Evolutionary conservation across 2,797 vertebrate species (phyloP).

Genomic region (Platalea minor): DNA sequence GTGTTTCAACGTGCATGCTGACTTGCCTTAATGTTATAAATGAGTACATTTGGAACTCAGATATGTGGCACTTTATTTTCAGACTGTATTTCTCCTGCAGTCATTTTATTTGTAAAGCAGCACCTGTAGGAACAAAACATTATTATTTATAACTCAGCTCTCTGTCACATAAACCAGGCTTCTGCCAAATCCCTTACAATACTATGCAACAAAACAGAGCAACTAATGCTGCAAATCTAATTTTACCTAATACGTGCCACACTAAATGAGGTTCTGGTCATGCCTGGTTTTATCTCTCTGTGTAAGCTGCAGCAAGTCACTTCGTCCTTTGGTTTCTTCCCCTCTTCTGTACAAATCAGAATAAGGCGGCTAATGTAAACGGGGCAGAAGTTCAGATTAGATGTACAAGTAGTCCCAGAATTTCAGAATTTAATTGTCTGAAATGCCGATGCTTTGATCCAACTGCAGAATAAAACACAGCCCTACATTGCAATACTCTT

Average conservation of each 20-base stretch:
- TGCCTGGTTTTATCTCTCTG: background rate
- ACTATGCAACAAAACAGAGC: background rate
- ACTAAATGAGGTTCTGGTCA: background rate
- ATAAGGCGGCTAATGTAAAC: background rate
- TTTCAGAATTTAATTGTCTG: background rate
- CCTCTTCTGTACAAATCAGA: background rate
- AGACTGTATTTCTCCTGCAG: background rate
- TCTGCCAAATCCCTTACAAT: background rate
- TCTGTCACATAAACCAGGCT: background rate
- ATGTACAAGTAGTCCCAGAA: background rate
- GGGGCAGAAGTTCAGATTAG: background rate
- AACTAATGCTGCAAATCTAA: background rate
- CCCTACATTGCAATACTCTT: background rate
- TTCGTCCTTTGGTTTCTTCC: background rate
- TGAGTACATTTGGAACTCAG: background rate
- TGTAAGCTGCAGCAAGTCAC: background rate
- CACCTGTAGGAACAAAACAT: conserved; percentile 10
- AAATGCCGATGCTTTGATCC: background rate
- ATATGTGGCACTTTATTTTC: background rate
- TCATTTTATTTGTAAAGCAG: conserved; percentile 10
- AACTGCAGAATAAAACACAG: background rate
- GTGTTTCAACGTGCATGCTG: background rate
- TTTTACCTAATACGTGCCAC: background rate
- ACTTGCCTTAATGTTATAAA: background rate
- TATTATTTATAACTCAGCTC: conserved; percentile 20